phyloP scores from a whole-genome alignment of 2,113 vertebrate genomes.

The Procavia capensis region DNA sequence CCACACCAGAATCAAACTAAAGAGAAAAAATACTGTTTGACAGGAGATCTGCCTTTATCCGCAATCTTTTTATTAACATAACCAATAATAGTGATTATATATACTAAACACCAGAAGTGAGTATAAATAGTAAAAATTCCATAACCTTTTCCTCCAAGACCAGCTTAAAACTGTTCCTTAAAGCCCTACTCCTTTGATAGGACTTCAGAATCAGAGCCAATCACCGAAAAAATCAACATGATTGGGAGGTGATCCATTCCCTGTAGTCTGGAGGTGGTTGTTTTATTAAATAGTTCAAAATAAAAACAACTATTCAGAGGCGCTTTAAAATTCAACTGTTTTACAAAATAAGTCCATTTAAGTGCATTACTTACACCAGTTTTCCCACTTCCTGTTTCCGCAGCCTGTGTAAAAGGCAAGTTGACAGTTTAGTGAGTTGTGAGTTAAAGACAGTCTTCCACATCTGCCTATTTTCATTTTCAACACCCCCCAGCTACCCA shows the following conservation, averaged over 20 bases:
- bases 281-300: constrained; percentile 7
- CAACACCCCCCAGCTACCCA: background rate
- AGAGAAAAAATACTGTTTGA: background rate
- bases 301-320: background rate
- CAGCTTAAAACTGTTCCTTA: constrained; percentile 19
- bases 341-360: background rate
- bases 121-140: background rate
- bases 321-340: constrained; percentile 23
- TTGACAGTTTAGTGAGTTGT: background rate
- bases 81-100: too few relatives aligned
- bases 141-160: background rate
- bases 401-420: constrained; percentile 88
- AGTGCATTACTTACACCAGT: constrained; percentile 94
- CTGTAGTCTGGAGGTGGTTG: background rate
- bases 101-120: background rate
- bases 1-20: background rate
- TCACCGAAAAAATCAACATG: background rate
- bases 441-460: background rate
- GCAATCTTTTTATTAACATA: background rate
- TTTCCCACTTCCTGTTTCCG: constrained; percentile 99
- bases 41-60: background rate
- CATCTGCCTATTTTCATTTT: background rate
- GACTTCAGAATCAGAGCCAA: constrained; percentile 24
- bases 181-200: background rate
- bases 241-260: background rate